phyloP scores from a whole-genome alignment of 2,888 invertebrate species.

The Ectropis crepuscularia region DNA sequence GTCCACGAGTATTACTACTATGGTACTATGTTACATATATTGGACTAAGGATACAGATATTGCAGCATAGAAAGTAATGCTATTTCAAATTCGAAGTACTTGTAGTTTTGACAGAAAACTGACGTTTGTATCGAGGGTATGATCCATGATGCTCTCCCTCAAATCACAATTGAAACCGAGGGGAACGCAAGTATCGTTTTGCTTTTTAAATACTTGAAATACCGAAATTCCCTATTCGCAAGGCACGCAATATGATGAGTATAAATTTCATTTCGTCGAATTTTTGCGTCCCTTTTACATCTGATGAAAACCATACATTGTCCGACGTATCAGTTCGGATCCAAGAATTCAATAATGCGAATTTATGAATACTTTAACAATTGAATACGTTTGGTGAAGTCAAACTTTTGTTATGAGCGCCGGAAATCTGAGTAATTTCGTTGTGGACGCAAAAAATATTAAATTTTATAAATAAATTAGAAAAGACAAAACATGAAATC shows the following conservation, averaged over 20 bases:
- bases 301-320: constrained; percentile 53
- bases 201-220: constrained; percentile 73
- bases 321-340: constrained; percentile 47
- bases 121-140: constrained; percentile 28
- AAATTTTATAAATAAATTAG: no score
- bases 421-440: not conserved
- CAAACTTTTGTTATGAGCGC: constrained; percentile 19
- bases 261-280: constrained; percentile 68
- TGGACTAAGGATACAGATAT: no score
- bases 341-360: constrained; percentile 57
- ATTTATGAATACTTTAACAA: constrained; percentile 51
- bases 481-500: no score
- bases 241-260: constrained; percentile 76
- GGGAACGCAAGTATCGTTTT: constrained; percentile 50
- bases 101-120: constrained; percentile 26
- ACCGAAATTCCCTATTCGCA: constrained; percentile 68
- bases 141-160: constrained; percentile 51
- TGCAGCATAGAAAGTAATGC: no score
- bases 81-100: not conserved
- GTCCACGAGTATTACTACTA: no score
- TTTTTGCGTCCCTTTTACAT: constrained; percentile 61
- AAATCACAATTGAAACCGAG: constrained; percentile 59
- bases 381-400: constrained; percentile 30
- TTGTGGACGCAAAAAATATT: not conserved
- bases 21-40: no score